Evolutionary conservation across 2,888 invertebrate species (phyloP).

Genomic region (Dicroscelio sp.): DNA sequence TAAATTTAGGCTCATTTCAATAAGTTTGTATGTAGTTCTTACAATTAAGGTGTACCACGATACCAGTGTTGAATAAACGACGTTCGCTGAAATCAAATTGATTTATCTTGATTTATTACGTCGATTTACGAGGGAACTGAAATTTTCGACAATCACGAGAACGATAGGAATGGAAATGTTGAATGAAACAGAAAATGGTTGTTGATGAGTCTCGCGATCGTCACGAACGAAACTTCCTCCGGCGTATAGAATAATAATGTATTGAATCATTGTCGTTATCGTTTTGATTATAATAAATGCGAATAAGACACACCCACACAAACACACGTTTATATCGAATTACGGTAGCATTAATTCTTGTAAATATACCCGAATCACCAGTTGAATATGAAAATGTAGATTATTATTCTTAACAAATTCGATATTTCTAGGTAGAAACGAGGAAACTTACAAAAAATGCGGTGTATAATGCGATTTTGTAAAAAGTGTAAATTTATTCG

Average conservation of each 20-base stretch:
- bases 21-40: constrained; percentile 91
- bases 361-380: constrained; percentile 63
- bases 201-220: constrained; percentile 41
- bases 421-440: too few relatives aligned
- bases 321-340: constrained; percentile 65
- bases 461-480: constrained; percentile 76
- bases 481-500: constrained; percentile 77
- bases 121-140: constrained; percentile 27
- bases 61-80: constrained; percentile 90
- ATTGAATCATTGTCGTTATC: constrained; percentile 50
- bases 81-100: constrained; percentile 87
- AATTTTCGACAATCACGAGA: constrained; percentile 28
- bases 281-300: constrained; percentile 65
- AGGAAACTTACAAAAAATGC: constrained; percentile 36
- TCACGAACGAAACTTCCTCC: constrained; percentile 37
- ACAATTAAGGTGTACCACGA: constrained; percentile 90
- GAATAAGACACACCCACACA: constrained; percentile 50
- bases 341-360: constrained; percentile 56
- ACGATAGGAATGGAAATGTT: not conserved
- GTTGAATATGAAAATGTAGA: constrained; percentile 61
- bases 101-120: constrained; percentile 47
- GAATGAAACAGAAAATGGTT: not conserved
- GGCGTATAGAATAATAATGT: constrained; percentile 52
- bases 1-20: constrained; percentile 90
- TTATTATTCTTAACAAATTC: constrained; percentile 65